Evolutionary conservation across 2,113 vertebrate species (phyloP), one percentile per base, ranked within the genome.

Genomic region (Panurus biarmicus): DNA sequence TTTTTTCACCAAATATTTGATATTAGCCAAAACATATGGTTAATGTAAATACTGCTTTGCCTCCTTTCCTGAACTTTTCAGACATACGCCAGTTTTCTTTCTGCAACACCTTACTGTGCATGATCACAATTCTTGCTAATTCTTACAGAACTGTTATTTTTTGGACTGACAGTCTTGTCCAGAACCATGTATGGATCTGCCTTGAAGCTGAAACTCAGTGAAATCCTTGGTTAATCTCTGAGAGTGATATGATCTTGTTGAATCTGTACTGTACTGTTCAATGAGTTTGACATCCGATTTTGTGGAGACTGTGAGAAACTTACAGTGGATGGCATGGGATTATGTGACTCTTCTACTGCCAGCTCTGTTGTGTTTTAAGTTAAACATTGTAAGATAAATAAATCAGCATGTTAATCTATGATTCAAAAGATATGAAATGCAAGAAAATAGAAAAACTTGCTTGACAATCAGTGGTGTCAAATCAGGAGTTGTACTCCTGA

Each of bases 301-400:
- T 86, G 40, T 56, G 83, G 64, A 71, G 21, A 45, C 48, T 95
- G 87, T 94, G 87, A 93, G 90, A 95, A 92, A 77, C 28, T 86
- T 86, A 54, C 28, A 53, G 85, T 90, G 72, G 40, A 61, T 81
- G 75, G 45, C 19, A 5, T 75, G 91, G 72, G 72, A 45, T 74
- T 71, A 60, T 77, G 71, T 70, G 79, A 86, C 72, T 88, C 20
- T 86, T 92, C 82, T 86, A 21, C 65, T 93, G 64, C 91, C 94
- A 95, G 56, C 69, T 88, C 62, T 90, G 82, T 84, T 67, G 87
- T 84, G 48, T 89, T 94, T 86, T 86, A 88, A 90, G 67, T 90
- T 92, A 94, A 92, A 81, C 1, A 7, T n/a, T 92, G 5, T 72
- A 77, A 88, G 26, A 95, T 90, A 96, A 93, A 90, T 90, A 95